Evolutionary conservation across 2,113 vertebrate species (phyloP).

Genomic region (Pseudorectes ferrugineus): DNA sequence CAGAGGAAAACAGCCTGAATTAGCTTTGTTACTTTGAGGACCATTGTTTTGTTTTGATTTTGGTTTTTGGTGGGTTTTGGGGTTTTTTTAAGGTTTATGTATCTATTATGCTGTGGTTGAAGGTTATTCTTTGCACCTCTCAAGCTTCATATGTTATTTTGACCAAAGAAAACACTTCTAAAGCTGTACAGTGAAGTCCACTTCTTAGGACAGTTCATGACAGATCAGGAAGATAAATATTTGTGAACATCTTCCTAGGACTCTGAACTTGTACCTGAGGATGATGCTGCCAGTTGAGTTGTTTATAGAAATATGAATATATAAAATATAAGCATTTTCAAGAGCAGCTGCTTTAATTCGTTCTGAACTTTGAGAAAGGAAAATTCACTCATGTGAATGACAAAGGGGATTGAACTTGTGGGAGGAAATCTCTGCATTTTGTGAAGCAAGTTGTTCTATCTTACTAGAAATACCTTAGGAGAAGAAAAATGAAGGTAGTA

Average conservation of each 20-base stretch:
- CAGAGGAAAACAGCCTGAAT: neutral
- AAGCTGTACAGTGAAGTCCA: neutral
- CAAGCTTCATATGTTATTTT: neutral
- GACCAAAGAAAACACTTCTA: neutral
- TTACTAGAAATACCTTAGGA: neutral
- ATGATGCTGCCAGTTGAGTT: neutral
- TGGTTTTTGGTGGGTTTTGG: neutral
- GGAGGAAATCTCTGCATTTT: neutral
- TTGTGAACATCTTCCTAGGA: neutral
- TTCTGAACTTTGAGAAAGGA: neutral
- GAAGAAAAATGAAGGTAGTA: neutral
- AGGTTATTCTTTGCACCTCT: neutral
- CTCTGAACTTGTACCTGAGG: neutral
- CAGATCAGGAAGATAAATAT: neutral
- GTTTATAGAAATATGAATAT: neutral
- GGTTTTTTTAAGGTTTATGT: fast-evolving
- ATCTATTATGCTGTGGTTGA: neutral
- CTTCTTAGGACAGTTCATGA: neutral
- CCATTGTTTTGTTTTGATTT: neutral
- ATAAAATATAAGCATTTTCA: neutral
- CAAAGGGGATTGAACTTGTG: neutral
- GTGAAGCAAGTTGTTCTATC: neutral
- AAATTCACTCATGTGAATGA: neutral
- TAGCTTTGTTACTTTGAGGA: neutral
- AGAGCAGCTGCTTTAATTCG: neutral